Base-by-base conservation (phyloP, 2,888 invertebrate species). In the Caenorhabditis doughertyi region DNA sequence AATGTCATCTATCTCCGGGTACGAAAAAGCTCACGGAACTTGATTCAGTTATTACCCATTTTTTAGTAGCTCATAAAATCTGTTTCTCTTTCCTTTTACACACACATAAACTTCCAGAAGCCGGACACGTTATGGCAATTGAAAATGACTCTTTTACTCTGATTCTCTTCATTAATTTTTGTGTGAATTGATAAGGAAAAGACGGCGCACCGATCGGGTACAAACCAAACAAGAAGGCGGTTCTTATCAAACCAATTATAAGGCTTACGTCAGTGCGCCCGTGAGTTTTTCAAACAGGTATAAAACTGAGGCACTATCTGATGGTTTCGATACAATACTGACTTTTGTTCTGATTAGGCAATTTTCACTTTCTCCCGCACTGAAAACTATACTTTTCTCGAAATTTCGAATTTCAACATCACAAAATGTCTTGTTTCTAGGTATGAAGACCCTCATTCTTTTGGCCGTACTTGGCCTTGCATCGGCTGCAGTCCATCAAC, bases 401-500 rank as follows among this genome's bases (percentile, higher is more conserved):
- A 16, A 11, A 16, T 32, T 32, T 32, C 32, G 23, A 42, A 32
- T 42, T n/a, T n/a, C n/a, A n/a, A n/a, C n/a, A n/a, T n/a, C n/a
- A n/a, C 18, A 18, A 21, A 42, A 25, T n/a, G 5, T 62, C 13
- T 13, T 1, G 25, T 35, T 65, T 65, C 11, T 51, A 65, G 65
- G 65, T 47, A 77, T 76, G 77, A 77, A 72, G 64, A 77, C 71
- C 64, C 60, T 81, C 56, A 76, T 81, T 42, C 71, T 82, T 65
- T 35, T 82, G 77, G 77, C 77, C 72, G 39, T 72, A 7, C 49
- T 89, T 60, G 89, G 87, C 77, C 80, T 89, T 44, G 81, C 85
- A 9, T 60, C 83, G 67, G 85, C 89, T 47, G 85, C 76, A 51
- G 85, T 88, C 79, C 84, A 82, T 77, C 84, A 89, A 83, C 84